Evolutionary conservation across 2,888 invertebrate genomes (phyloP).

Genomic region (Pammene fasciana): DNA sequence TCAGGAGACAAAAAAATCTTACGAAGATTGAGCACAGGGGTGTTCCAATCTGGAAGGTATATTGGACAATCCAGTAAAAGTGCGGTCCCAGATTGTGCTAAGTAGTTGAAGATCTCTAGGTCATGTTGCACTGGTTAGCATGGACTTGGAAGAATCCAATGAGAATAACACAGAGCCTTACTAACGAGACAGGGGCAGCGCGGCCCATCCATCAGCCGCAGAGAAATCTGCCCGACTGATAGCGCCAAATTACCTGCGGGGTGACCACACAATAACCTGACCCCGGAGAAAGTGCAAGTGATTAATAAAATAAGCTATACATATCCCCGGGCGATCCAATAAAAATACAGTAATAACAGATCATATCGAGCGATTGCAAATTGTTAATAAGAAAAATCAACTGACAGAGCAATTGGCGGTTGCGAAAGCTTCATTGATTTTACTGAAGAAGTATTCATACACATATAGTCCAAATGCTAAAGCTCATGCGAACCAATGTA

Average conservation of each 20-base stretch:
- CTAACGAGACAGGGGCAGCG: constrained; percentile 60
- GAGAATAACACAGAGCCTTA: constrained; percentile 44
- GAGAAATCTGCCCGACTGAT: constrained; percentile 61
- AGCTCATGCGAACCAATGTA: background rate
- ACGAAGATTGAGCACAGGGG: constrained; percentile 45
- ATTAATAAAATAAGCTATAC: constrained; percentile 71
- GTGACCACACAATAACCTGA: constrained; percentile 46
- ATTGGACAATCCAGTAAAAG: background rate
- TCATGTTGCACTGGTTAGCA: background rate
- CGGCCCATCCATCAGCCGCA: constrained; percentile 55
- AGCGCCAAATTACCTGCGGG: constrained; percentile 65
- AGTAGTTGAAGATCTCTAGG: background rate
- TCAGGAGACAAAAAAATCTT: constrained; percentile 48
- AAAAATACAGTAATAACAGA: constrained; percentile 71
- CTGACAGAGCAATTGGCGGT: constrained; percentile 64
- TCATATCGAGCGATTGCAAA: constrained; percentile 67
- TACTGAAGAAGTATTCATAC: constrained; percentile 52
- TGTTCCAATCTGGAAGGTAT: background rate
- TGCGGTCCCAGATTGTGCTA: background rate
- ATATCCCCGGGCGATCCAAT: constrained; percentile 63
- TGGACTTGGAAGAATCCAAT: background rate
- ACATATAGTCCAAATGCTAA: background rate
- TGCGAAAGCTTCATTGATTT: constrained; percentile 58
- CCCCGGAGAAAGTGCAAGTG: constrained; percentile 73
- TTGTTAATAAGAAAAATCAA: constrained; percentile 64